Conservation (phyloP, 2,113 vertebrate genomes). For the Silurus meridionalis region DNA sequence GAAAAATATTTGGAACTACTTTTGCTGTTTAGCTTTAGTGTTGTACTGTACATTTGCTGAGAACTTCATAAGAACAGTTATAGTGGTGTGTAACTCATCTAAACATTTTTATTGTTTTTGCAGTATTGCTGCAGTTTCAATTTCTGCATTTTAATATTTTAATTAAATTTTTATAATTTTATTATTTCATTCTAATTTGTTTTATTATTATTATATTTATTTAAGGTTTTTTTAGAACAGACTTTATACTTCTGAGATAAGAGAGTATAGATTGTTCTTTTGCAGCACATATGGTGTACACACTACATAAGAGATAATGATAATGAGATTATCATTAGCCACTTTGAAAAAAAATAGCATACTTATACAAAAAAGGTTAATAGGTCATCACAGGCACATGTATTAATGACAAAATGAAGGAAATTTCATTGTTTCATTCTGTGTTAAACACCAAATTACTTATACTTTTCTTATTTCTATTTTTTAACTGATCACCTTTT, state of each 20-base stretch:
- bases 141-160: neutral
- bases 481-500: neutral
- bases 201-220: no score
- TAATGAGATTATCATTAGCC: no score
- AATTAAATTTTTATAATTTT: no score
- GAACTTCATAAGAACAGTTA: neutral
- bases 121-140: neutral
- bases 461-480: neutral
- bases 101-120: neutral
- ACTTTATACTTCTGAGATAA: no score
- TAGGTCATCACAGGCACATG: neutral
- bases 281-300: no score
- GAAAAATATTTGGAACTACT: neutral
- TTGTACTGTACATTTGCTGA: no score
- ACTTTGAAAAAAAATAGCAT: neutral
- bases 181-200: no score
- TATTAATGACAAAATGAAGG: neutral
- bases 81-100: neutral
- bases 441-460: neutral
- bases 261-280: no score
- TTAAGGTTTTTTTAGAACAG: no score
- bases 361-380: neutral
- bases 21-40: neutral
- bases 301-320: no score
- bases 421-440: neutral